These are phyloP conservation scores for Fabriciana adippe DNA, from an alignment of 2,888 invertebrate genomes.

Conservation along the genomic window DNA sequence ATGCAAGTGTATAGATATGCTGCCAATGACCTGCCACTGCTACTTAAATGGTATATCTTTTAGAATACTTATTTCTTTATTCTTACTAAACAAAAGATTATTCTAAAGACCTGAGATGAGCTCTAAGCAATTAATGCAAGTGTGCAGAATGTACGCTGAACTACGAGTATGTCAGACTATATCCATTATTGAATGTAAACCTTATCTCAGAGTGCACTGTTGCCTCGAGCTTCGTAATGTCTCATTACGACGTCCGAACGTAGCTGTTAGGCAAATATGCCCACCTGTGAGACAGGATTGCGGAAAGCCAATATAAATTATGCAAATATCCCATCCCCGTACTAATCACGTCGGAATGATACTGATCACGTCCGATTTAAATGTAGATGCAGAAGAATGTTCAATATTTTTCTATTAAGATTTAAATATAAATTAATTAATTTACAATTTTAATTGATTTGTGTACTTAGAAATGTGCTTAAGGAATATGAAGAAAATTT, in stretches of 20 bases:
- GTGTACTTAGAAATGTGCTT: too few species aligned
- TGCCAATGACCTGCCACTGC: too few species aligned
- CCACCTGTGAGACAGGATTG: slow-evolving; percentile 33
- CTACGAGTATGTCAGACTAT: neutral
- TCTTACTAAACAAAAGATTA: too few species aligned
- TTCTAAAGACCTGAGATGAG: too few species aligned
- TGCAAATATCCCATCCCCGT: slow-evolving; percentile 33
- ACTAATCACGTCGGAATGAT: slow-evolving; percentile 34
- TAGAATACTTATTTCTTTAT: too few species aligned
- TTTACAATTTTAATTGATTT: too few species aligned
- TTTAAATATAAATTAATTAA: too few species aligned
- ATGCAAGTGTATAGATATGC: too few species aligned
- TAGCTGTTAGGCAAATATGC: slow-evolving; percentile 33
- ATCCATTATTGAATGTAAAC: slow-evolving; percentile 21
- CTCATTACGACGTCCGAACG: slow-evolving; percentile 29
- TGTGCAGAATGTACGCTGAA: neutral
- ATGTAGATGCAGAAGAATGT: slow-evolving; percentile 14
- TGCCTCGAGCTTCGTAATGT: slow-evolving; percentile 18
- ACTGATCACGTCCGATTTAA: slow-evolving; percentile 37
- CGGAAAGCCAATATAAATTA: slow-evolving; percentile 39
- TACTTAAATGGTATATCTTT: too few species aligned
- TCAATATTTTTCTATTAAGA: too few species aligned
- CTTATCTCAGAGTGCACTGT: slow-evolving; percentile 23
- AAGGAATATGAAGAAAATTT: neutral
- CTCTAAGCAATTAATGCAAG: slow-evolving; percentile 1